Evolutionary conservation across 2,113 vertebrate species (phyloP).

Genomic region (Lepus europaeus): DNA sequence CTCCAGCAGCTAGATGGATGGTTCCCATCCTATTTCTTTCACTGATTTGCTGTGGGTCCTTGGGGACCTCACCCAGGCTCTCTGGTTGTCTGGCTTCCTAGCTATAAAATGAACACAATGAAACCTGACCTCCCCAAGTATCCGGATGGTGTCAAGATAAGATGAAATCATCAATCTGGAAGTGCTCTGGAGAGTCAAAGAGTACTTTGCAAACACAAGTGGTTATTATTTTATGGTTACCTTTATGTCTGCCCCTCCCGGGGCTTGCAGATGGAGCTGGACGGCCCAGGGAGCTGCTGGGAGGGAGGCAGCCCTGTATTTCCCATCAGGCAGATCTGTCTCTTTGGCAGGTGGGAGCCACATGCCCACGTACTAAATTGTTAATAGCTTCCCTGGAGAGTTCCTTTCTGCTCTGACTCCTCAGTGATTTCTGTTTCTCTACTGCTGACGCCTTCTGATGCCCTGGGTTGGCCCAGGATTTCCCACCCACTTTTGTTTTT

Average conservation of each 20-base stretch:
- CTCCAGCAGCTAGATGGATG: not conserved
- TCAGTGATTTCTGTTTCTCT: constrained; percentile 68
- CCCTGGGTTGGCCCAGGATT: constrained; percentile 47
- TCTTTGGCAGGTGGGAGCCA: constrained; percentile 77
- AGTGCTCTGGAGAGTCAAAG: constrained; percentile 54
- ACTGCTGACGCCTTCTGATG: constrained; percentile 50
- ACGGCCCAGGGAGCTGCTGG: constrained; percentile 49
- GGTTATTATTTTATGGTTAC: constrained; percentile 75
- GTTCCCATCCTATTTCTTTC: not conserved
- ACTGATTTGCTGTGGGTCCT: not conserved
- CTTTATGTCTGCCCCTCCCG: not conserved
- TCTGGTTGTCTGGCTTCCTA: constrained; percentile 7
- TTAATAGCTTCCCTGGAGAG: constrained; percentile 81
- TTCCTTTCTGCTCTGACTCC: constrained; percentile 70
- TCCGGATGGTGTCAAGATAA: constrained; percentile 49
- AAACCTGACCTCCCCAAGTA: constrained; percentile 30
- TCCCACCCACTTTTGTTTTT: constrained; percentile 1
- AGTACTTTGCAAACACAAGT: constrained; percentile 73
- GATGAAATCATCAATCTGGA: constrained; percentile 56
- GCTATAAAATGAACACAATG: constrained; percentile 2
- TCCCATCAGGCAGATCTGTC: constrained; percentile 66
- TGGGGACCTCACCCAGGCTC: not conserved
- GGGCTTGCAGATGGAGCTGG: constrained; percentile 53
- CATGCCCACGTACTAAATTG: constrained; percentile 82
- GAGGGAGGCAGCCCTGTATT: constrained; percentile 50